Percentiles rank a stretch among this genome's conserved stretches.
phyloP scores from a whole-genome alignment of 2,888 invertebrate genomes.

The Dynastes hyllus region DNA sequence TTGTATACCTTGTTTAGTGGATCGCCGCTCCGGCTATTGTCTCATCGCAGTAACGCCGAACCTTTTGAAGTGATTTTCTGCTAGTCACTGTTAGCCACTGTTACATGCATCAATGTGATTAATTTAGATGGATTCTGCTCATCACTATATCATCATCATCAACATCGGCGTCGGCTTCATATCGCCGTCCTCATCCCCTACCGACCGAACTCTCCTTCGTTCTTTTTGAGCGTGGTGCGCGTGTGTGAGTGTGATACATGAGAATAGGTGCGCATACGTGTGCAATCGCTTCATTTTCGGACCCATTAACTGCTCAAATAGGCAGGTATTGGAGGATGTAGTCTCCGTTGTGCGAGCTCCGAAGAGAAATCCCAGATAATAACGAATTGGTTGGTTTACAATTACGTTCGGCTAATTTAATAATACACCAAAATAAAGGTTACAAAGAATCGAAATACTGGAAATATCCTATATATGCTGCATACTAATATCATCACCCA shows the following conservation, averaged over 20 bases:
- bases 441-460: neutral
- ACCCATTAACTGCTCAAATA: conserved; percentile 54
- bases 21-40: conserved; percentile 53
- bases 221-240: neutral
- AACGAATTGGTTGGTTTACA: conserved; percentile 35
- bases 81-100: conserved; percentile 59
- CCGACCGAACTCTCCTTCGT: conserved; percentile 24
- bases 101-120: conserved; percentile 67
- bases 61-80: conserved; percentile 59
- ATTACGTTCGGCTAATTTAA: conserved; percentile 18
- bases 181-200: conserved; percentile 26
- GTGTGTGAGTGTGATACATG: conserved; percentile 25
- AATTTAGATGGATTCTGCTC: conserved; percentile 60
- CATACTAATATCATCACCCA: too few relatives aligned
- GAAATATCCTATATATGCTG: too few relatives aligned
- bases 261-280: conserved; percentile 25
- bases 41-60: conserved; percentile 56
- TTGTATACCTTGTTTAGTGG: conserved; percentile 61
- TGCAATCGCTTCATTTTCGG: conserved; percentile 36
- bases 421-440: conserved; percentile 4
- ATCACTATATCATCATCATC: conserved; percentile 46
- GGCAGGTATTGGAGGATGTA: conserved; percentile 54
- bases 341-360: conserved; percentile 4
- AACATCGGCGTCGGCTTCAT: conserved; percentile 14
- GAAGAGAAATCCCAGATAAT: conserved; percentile 5